Evolutionary conservation across 2,113 vertebrate species (phyloP).

Genomic region (Leucosticte australis): DNA sequence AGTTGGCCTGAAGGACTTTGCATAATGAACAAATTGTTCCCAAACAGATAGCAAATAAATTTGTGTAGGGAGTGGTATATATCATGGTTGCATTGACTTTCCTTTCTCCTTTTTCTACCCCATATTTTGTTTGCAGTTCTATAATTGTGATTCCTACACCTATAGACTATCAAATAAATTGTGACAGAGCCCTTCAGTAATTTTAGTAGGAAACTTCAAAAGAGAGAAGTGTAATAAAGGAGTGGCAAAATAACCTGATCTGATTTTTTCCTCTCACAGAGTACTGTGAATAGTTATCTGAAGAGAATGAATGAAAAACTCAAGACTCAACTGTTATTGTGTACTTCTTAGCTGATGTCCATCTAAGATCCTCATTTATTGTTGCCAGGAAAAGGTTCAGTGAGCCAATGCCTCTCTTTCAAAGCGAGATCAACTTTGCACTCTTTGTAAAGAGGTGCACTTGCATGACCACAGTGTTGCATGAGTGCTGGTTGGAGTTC

Average conservation of each 20-base stretch:
- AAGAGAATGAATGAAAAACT: background rate
- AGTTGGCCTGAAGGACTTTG: background rate
- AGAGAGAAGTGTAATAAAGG: background rate
- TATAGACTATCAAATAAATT: background rate
- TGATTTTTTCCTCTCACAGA: background rate
- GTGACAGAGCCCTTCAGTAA: background rate
- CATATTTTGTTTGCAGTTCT: background rate
- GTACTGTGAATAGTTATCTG: background rate
- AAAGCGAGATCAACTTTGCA: background rate
- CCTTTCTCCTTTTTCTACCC: background rate
- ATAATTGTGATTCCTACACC: background rate
- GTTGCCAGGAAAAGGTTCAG: background rate
- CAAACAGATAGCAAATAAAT: background rate
- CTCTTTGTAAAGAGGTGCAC: background rate
- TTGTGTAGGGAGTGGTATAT: background rate
- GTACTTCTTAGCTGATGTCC: background rate
- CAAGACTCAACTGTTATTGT: fast-evolving
- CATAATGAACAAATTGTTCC: background rate
- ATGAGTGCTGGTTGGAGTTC: background rate
- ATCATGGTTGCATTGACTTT: background rate
- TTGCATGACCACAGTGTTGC: background rate
- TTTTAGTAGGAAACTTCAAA: background rate
- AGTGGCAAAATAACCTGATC: background rate
- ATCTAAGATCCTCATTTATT: background rate
- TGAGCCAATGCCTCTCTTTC: background rate